A percentile compares a stretch with the other conserved stretches of the same genome.
These are phyloP conservation scores for Paracyclopina nana DNA, from an alignment of 1,140 invertebrate genomes.

Conservation along the genomic window DNA sequence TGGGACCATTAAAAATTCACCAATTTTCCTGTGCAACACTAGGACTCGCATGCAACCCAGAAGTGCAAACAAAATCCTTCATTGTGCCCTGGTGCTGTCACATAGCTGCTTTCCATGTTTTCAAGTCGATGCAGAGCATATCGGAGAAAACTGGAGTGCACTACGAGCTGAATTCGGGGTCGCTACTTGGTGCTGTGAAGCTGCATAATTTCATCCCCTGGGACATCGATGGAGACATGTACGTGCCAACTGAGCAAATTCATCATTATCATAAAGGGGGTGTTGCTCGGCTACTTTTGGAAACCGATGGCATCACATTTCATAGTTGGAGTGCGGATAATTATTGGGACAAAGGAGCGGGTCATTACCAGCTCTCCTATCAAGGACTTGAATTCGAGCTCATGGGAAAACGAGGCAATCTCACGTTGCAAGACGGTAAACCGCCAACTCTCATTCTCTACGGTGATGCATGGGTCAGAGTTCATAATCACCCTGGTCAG, in stretches of 20 bases:
- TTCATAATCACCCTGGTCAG: conserved; percentile 18
- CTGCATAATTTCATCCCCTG: conserved; percentile 20
- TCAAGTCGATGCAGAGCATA: conserved; percentile 17
- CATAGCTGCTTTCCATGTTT: conserved; percentile 18
- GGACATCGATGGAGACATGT: conserved; percentile 21
- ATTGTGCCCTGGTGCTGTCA: conserved; percentile 19
- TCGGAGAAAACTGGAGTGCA: conserved; percentile 18
- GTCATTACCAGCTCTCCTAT: conserved; percentile 16
- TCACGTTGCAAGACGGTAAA: conserved; percentile 12
- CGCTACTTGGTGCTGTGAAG: conserved; percentile 21
- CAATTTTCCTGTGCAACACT: conserved; percentile 17
- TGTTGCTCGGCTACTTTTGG: conserved; percentile 10
- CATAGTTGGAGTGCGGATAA: conserved; percentile 12
- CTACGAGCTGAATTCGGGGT: conserved; percentile 19
- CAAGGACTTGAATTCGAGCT: conserved; percentile 18
- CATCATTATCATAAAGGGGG: conserved; percentile 16
- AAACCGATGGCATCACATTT: conserved; percentile 17
- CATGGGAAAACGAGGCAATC: conserved; percentile 17
- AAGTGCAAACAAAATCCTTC: conserved; percentile 17
- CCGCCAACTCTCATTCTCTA: conserved; percentile 16
- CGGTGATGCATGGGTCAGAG: conserved; percentile 18
- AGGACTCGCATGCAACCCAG: conserved; percentile 18
- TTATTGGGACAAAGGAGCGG: conserved; percentile 14
- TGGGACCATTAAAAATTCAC: neutral
- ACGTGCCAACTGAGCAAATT: conserved; percentile 15